Evolutionary conservation across 2,797 vertebrate species (phyloP).

Genomic region (Psittacula echo): DNA sequence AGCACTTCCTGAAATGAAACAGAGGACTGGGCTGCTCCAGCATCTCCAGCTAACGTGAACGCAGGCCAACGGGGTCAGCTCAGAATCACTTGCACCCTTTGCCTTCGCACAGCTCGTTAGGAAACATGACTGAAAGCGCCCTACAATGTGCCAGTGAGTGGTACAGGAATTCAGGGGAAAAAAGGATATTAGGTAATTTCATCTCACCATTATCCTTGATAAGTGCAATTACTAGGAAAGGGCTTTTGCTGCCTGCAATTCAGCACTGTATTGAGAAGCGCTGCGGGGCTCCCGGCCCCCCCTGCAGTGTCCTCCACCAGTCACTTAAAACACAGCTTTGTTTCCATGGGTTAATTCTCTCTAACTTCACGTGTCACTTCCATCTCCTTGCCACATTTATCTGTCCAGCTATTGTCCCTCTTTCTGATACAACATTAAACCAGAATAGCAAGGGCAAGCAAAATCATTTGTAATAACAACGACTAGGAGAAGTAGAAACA

Average conservation of each 20-base stretch:
- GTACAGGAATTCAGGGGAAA: background rate
- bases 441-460: background rate
- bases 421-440: background rate
- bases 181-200: background rate
- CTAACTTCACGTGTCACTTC: background rate
- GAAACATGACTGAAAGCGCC: background rate
- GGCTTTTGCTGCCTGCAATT: background rate
- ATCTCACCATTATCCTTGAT: background rate
- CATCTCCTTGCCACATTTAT: background rate
- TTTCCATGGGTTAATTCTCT: background rate
- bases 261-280: background rate
- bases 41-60: background rate
- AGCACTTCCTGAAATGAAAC: conserved; percentile 61
- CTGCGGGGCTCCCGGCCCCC: background rate
- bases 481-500: background rate
- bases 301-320: background rate
- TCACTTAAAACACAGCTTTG: background rate
- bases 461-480: background rate
- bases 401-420: background rate
- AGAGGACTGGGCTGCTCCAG: conserved; percentile 17
- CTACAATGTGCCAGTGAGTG: background rate
- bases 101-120: background rate
- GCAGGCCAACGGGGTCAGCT: background rate
- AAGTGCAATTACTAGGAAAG: background rate
- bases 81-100: conserved; percentile 14